Percentiles rank a stretch among this genome's conserved stretches.
phyloP scores from a whole-genome alignment of 2,113 vertebrate genomes.

The Lethenteron reissneri region DNA sequence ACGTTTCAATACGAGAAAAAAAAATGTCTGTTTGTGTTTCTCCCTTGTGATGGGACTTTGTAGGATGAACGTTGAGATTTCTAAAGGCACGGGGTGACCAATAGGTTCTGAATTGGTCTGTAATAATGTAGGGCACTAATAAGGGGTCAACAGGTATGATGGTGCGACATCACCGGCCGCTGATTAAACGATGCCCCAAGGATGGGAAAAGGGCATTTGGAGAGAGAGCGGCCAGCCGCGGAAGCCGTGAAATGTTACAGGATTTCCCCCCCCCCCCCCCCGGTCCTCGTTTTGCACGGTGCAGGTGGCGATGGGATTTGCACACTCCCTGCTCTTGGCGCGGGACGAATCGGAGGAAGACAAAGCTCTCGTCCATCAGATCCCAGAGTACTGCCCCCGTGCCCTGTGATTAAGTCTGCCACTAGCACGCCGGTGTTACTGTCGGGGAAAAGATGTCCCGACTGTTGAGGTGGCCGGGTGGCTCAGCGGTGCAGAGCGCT shows the following conservation, averaged over 20 bases:
- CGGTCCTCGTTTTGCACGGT: background rate
- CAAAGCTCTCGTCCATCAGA: slow-evolving; percentile 54
- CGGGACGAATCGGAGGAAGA: slow-evolving; percentile 52
- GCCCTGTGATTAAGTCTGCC: slow-evolving; percentile 35
- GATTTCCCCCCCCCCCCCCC: background rate
- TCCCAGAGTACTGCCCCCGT: slow-evolving; percentile 82
- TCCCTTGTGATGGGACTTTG: too few species aligned
- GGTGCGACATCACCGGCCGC: background rate
- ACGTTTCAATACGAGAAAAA: too few species aligned
- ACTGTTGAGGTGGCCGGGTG: too few species aligned
- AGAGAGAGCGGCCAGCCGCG: background rate
- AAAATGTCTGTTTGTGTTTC: too few species aligned
- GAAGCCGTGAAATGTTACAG: too few species aligned
- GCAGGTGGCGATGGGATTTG: slow-evolving; percentile 77
- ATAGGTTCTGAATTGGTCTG: background rate
- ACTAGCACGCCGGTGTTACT: too few species aligned
- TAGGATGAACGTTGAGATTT: too few species aligned
- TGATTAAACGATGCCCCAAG: background rate
- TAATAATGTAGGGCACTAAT: background rate
- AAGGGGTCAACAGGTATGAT: background rate
- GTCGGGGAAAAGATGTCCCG: too few species aligned
- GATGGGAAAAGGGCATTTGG: background rate
- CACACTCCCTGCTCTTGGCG: slow-evolving; percentile 58
- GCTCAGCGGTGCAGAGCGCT: too few species aligned
- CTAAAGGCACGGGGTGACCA: too few species aligned